A percentile compares a stretch with the other conserved stretches of the same genome.
Conservation (phyloP, 1,140 invertebrate genomes). For the Leptopilina boulardi region DNA sequence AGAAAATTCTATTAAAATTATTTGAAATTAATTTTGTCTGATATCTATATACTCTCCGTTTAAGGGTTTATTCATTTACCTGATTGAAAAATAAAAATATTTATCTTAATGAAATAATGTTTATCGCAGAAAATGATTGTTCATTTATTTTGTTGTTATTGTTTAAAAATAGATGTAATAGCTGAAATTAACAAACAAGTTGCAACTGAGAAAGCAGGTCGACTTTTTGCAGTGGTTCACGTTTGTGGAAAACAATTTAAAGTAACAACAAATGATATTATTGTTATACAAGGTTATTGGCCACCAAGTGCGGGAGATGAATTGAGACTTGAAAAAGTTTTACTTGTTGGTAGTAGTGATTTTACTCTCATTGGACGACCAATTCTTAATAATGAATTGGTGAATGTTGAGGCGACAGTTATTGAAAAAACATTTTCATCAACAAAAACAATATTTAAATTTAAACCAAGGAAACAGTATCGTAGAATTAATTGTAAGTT, state of each 20-base stretch:
- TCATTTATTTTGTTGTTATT: too few species aligned
- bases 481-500: constrained; percentile 84
- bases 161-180: constrained; percentile 70
- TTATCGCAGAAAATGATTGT: constrained; percentile 15
- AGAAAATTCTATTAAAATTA: too few species aligned
- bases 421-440: constrained; percentile 93
- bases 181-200: constrained; percentile 80
- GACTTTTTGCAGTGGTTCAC: constrained; percentile 92
- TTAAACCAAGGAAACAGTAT: constrained; percentile 86
- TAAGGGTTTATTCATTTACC: too few species aligned
- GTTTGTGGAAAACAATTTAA: constrained; percentile 91
- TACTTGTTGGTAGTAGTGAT: constrained; percentile 89
- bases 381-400: constrained; percentile 84
- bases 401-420: constrained; percentile 88
- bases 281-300: constrained; percentile 90
- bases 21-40: too few species aligned
- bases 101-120: constrained; percentile 3
- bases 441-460: constrained; percentile 86
- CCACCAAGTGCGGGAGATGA: constrained; percentile 88
- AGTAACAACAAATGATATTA: constrained; percentile 90
- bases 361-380: constrained; percentile 92
- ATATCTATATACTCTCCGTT: too few species aligned
- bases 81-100: too few species aligned
- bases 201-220: constrained; percentile 77
- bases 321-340: constrained; percentile 91